Percentiles rank a stretch among this genome's conserved stretches.
phyloP scores from a whole-genome alignment of 35 echinoderm and acorn worm species.

The Anneissia japonica region DNA sequence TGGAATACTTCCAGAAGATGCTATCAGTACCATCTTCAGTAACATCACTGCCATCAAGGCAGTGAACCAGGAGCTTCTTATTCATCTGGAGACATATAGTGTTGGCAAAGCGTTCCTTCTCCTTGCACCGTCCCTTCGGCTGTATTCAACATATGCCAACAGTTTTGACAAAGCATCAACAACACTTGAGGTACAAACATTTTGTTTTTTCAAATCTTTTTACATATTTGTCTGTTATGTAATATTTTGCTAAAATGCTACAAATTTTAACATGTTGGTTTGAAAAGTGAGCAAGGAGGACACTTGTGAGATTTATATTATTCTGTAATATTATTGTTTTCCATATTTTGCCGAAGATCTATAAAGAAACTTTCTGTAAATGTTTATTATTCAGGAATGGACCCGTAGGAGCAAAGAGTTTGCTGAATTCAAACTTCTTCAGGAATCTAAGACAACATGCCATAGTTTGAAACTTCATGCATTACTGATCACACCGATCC shows the following conservation, averaged over 20 bases:
- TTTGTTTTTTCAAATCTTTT: too few relatives aligned
- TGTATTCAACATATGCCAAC: conserved; percentile 90
- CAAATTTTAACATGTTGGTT: too few relatives aligned
- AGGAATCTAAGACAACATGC: conserved; percentile 56
- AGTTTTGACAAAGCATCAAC: conserved; percentile 84
- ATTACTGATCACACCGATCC: conserved; percentile 74
- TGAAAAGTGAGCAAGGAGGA: too few relatives aligned
- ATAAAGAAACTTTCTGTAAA: too few relatives aligned
- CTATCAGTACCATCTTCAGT: conserved; percentile 65
- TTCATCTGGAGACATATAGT: conserved; percentile 79
- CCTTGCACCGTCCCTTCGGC: conserved; percentile 73
- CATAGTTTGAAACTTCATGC: conserved; percentile 52
- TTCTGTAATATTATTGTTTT: too few relatives aligned
- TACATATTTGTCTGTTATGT: too few relatives aligned
- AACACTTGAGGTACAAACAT: conserved; percentile 52
- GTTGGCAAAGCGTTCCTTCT: conserved; percentile 71
- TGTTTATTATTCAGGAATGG: conserved; percentile 61
- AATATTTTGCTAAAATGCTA: too few relatives aligned
- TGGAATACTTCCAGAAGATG: conserved; percentile 60
- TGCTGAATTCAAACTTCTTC: conserved; percentile 50
- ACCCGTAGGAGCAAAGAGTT: conserved; percentile 57
- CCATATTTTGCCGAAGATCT: too few relatives aligned
- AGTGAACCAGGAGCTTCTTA: conserved; percentile 77
- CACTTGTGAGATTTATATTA: too few relatives aligned
- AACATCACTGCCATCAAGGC: conserved; percentile 79